Conservation (phyloP, 2,888 invertebrate species). For the Drosophila melanocephala region DNA sequence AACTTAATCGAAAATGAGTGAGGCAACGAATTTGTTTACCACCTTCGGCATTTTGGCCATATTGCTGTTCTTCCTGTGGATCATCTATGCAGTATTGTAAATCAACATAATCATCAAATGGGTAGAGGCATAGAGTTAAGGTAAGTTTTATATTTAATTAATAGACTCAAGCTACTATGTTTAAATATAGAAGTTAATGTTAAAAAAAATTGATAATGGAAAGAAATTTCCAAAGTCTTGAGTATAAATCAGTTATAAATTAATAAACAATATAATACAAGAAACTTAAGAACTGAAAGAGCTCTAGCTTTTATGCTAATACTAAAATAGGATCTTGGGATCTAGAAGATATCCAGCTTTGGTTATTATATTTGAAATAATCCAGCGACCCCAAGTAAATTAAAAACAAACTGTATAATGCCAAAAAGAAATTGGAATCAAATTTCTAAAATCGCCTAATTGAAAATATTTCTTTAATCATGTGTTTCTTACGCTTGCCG, state of each 20-base stretch:
- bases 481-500: not conserved
- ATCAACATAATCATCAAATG: conserved; percentile 20
- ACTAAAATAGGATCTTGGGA: not conserved
- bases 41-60: conserved; percentile 90
- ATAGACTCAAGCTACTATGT: rapidly evolving
- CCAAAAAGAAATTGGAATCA: not conserved
- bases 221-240: not conserved
- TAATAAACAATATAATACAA: not conserved
- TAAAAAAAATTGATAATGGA: not conserved
- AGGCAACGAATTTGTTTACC: conserved; percentile 89
- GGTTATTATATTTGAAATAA: not conserved
- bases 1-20: conserved; percentile 83
- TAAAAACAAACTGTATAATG: not conserved
- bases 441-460: not conserved
- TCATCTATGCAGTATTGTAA: conserved; percentile 87
- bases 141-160: conserved; percentile 1
- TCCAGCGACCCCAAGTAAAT: not conserved
- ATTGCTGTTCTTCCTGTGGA: conserved; percentile 89
- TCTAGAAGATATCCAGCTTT: not conserved
- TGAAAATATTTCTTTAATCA: not conserved
- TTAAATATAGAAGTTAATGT: not conserved
- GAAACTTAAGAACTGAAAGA: not conserved
- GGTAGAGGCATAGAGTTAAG: conserved; percentile 43
- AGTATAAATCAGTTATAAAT: not conserved
- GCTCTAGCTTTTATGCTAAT: not conserved